Percentiles rank a stretch among this genome's conserved stretches.
These are phyloP conservation scores for Leucophora obtusa DNA, from an alignment of 2,888 invertebrate species.

Conservation along the genomic window DNA sequence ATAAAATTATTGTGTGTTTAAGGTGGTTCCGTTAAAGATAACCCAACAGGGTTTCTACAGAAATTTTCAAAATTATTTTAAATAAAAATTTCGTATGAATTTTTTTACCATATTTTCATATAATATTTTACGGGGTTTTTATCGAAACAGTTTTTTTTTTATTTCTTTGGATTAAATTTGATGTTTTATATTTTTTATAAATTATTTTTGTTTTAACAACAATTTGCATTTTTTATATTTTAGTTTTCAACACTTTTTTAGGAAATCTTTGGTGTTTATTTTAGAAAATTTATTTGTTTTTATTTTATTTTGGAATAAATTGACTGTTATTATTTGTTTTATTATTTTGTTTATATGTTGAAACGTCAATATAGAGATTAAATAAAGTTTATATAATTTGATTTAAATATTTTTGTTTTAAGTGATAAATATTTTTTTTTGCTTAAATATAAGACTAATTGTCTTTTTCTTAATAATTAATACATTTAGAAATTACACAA, in stretches of 20 bases:
- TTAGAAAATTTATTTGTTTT: neutral
- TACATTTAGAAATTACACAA: conserved; percentile 18
- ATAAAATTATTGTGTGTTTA: too few species aligned
- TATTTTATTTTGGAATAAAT: conserved; percentile 51
- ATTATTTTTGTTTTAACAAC: neutral
- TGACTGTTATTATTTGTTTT: conserved; percentile 46
- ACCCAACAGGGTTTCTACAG: too few species aligned
- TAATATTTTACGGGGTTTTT: too few species aligned
- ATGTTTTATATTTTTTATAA: too few species aligned
- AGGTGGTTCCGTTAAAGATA: too few species aligned
- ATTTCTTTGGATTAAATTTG: too few species aligned
- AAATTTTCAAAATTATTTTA: too few species aligned
- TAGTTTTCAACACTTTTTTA: neutral
- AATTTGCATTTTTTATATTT: neutral
- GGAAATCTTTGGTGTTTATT: neutral
- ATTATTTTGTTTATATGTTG: neutral
- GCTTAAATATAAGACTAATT: conserved; percentile 4
- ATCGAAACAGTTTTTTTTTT: too few species aligned
- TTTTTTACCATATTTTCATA: too few species aligned
- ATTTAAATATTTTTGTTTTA: too few species aligned
- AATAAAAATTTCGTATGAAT: too few species aligned
- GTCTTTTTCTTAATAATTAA: conserved; percentile 25
- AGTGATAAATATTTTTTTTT: neutral
- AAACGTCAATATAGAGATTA: conserved; percentile 1
- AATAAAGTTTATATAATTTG: conserved; percentile 7